Evolutionary conservation across 37 sponge, comb jelly and placozoan genomes (phyloP), one percentile per base, ranked within the genome.

Genomic region (Petrosia ficiformis): DNA sequence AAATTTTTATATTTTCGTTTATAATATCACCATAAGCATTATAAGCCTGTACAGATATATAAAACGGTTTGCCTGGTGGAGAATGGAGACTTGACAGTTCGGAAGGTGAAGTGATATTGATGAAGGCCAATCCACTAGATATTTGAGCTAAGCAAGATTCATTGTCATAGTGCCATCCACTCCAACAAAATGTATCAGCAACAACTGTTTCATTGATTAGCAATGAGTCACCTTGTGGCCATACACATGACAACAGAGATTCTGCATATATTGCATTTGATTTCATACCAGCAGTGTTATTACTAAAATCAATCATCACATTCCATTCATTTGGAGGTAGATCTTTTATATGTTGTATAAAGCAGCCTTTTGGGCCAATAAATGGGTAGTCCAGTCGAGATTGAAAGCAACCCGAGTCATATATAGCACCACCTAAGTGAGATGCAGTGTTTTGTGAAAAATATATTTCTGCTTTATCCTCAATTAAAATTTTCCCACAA

Each of bases 381-480:
- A 8, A 8, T 19, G 54, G 8, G 54, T 48, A 48, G 8, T 8
- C 8, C 14, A 48, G 54, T 19, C 54, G 8, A 48, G 14, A 19
- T 8, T 19, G 54, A 14, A 8, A 19, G 54, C 54, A 48, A 14
- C 54, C 54, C 8, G 54, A n/a, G 0, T 43, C 81, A 73, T 70
- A 89, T 39, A 89, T 84, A 19, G 90, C 90, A 42, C 90, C 90
- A 32, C 90, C 90, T 30, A 65, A 22, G 22, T 74, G 42, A 31
- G 63, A 34, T 2, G 90, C 90, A 25, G 68, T 39, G 68, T 89
- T 89, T 39, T 63, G 58, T 0, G 67, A 32, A 71, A 89, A 89
- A 2, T 14, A 0, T 0, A 89, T 37, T 0, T 11, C 2, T 0
- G 59, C 65, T 3, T 37, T 16, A 24, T 71, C 3, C 1, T 48